Conservation (phyloP, 2,113 vertebrate species). For the Smithornis capensis region DNA sequence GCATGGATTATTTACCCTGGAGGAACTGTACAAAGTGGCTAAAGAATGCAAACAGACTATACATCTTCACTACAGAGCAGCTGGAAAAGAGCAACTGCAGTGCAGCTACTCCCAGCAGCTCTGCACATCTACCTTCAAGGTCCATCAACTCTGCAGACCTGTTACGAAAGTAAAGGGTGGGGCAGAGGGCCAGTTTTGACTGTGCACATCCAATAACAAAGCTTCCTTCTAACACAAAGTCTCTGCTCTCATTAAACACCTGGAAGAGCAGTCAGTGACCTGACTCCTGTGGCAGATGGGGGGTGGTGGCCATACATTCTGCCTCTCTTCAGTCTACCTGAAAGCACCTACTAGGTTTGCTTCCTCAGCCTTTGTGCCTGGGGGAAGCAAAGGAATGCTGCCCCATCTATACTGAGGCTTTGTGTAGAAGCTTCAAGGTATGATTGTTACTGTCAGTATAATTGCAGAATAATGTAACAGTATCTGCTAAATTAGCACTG, state of each 20-base stretch:
- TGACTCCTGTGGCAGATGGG: neutral
- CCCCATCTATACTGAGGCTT: neutral
- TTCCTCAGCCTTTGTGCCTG: neutral
- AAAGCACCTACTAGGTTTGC: neutral
- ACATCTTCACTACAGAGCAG: neutral
- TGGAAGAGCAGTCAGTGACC: neutral
- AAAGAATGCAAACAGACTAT: neutral
- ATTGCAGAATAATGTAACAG: conserved; percentile 21
- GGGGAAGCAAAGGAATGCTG: neutral
- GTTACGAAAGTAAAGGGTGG: neutral
- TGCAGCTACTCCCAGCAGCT: neutral
- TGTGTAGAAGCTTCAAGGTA: neutral
- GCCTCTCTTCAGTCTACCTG: neutral
- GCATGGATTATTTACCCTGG: neutral
- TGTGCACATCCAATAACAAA: neutral
- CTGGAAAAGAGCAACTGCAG: neutral
- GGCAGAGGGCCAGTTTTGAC: neutral
- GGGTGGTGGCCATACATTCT: neutral
- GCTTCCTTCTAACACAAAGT: neutral
- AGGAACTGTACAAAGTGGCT: neutral
- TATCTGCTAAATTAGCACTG: neutral
- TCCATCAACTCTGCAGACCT: neutral
- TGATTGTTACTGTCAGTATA: neutral
- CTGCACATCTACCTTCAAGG: neutral
- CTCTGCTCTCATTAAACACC: neutral